A percentile compares a stretch with the other conserved stretches of the same genome.
Evolutionary conservation across 2,797 vertebrate species (phyloP).

Genomic region (Tangara arthus): DNA sequence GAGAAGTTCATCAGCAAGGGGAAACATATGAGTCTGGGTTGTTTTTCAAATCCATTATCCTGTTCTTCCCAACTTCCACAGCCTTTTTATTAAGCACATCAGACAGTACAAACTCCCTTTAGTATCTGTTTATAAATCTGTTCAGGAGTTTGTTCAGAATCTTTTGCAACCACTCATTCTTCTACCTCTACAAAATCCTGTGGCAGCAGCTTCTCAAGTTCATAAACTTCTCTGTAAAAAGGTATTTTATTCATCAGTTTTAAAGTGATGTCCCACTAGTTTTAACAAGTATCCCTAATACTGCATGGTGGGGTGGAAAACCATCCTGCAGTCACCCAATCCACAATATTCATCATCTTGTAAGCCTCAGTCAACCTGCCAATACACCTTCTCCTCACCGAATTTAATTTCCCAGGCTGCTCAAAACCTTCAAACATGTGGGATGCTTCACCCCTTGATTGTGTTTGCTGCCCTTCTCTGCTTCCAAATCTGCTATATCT

Average conservation of each 20-base stretch:
- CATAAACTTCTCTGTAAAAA: not conserved
- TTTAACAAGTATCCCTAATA: not conserved
- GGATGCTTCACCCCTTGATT: not conserved
- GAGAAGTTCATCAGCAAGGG: not conserved
- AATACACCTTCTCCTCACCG: not conserved
- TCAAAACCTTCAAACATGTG: not conserved
- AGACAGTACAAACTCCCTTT: not conserved
- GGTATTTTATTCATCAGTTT: not conserved
- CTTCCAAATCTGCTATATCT: not conserved
- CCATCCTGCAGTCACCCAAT: not conserved
- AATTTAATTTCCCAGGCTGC: not conserved
- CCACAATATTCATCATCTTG: not conserved
- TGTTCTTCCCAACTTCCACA: not conserved
- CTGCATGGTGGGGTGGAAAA: not conserved
- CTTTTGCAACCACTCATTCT: not conserved
- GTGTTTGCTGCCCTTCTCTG: not conserved
- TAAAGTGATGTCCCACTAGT: not conserved
- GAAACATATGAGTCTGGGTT: not conserved
- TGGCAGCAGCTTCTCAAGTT: not conserved
- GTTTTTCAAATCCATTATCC: not conserved
- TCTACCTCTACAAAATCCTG: not conserved
- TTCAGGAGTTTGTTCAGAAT: not conserved
- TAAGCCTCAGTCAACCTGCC: not conserved
- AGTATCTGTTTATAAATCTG: not conserved
- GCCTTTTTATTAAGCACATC: accelerated